Percentiles rank a stretch among this genome's conserved stretches.
phyloP scores from a whole-genome alignment of 2,888 invertebrate species.

The Pseudolycoriella hygida region DNA sequence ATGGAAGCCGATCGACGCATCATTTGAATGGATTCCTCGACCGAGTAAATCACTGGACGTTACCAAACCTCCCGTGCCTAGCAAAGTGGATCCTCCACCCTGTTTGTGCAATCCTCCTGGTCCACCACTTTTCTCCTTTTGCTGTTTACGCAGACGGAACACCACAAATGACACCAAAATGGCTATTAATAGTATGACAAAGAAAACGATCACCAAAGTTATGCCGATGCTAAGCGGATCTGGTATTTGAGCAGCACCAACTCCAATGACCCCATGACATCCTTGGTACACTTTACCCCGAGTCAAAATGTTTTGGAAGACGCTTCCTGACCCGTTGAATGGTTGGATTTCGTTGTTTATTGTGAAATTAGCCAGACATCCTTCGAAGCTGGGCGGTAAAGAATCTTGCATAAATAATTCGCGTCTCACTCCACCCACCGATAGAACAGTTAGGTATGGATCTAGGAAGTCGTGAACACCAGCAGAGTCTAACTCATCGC shows the following conservation, averaged over 20 bases:
- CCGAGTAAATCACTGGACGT: slow-evolving; percentile 47
- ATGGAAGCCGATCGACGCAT: slow-evolving; percentile 49
- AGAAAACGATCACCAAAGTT: slow-evolving; percentile 85
- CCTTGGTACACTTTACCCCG: slow-evolving; percentile 58
- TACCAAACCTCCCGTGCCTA: slow-evolving; percentile 49
- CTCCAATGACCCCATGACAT: slow-evolving; percentile 57
- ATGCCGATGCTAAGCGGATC: slow-evolving; percentile 85
- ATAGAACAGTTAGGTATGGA: slow-evolving; percentile 66
- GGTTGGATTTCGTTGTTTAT: slow-evolving; percentile 82
- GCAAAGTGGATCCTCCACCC: slow-evolving; percentile 49
- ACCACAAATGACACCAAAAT: slow-evolving; percentile 85
- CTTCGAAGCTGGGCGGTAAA: slow-evolving; percentile 54
- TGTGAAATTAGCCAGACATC: slow-evolving; percentile 77
- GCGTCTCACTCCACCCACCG: slow-evolving; percentile 57
- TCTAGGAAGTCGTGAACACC: slow-evolving; percentile 85
- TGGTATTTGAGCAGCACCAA: slow-evolving; percentile 58
- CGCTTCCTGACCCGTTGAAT: slow-evolving; percentile 70
- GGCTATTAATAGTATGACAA: slow-evolving; percentile 73
- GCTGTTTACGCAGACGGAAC: slow-evolving; percentile 72
- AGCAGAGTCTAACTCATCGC: slow-evolving; percentile 71
- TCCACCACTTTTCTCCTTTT: slow-evolving; percentile 63
- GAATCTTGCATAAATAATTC: slow-evolving; percentile 36
- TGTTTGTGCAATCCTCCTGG: slow-evolving; percentile 54
- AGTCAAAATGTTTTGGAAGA: slow-evolving; percentile 50
- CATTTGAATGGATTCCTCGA: slow-evolving; percentile 48